A percentile compares a stretch with the other conserved stretches of the same genome.
Evolutionary conservation across 1,140 invertebrate genomes (phyloP).

Genomic region (Anastrepha ludens): DNA sequence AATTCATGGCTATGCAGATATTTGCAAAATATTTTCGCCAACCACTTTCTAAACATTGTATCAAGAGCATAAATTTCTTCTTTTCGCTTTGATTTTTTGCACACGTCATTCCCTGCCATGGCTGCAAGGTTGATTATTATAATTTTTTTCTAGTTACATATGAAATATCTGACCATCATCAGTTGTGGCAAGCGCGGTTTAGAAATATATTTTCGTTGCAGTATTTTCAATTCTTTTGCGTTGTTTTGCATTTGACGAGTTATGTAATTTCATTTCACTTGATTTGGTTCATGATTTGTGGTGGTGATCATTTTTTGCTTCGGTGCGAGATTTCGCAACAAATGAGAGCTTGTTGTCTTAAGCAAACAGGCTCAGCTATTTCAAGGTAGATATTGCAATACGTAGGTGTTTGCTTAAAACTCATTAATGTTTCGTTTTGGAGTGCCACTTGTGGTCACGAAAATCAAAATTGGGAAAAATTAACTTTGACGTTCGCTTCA

Average conservation of each 20-base stretch:
- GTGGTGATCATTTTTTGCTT: no score
- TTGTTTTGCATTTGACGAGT: background rate
- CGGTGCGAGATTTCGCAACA: no score
- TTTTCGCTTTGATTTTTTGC: background rate
- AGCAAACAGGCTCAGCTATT: no score
- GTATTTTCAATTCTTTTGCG: background rate
- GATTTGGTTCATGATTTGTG: no score
- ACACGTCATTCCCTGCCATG: background rate
- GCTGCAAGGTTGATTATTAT: background rate
- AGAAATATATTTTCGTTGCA: background rate
- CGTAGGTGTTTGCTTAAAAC: no score
- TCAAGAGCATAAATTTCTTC: background rate
- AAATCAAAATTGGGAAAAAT: no score
- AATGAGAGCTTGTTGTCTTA: no score
- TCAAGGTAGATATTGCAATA: no score
- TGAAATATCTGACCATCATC: background rate
- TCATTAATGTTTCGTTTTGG: no score
- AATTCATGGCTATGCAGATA: background rate
- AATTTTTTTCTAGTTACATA: background rate
- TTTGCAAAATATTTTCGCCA: background rate
- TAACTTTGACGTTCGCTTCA: no score
- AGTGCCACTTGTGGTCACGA: no score
- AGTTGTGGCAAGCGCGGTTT: background rate
- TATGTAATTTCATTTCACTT: background rate
- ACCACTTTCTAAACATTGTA: constrained; percentile 25